Conservation (phyloP, 2,113 vertebrate species). For the Cercocebus atys region DNA sequence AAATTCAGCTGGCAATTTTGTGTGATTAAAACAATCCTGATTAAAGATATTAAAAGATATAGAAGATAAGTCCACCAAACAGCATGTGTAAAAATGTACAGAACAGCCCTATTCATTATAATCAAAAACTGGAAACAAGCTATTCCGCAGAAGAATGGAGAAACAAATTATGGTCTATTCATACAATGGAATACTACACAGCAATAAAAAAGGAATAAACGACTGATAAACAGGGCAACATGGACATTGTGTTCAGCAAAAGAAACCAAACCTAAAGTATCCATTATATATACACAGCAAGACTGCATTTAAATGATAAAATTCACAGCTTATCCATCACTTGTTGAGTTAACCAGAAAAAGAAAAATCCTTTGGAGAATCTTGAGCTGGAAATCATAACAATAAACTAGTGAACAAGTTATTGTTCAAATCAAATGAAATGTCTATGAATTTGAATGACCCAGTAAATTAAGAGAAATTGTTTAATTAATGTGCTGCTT, state of each 20-base stretch:
- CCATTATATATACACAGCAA: not conserved
- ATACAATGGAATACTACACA: not conserved
- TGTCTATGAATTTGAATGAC: not conserved
- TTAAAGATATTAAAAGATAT: slow-evolving; percentile 15
- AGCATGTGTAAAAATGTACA: not conserved
- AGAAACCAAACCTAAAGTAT: not conserved
- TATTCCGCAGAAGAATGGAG: not conserved
- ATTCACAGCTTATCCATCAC: not conserved
- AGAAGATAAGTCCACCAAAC: not conserved
- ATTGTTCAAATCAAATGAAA: not conserved
- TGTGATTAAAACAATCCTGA: not conserved
- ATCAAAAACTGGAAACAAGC: not conserved
- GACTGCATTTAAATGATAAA: not conserved
- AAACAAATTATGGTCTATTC: not conserved
- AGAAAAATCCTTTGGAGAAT: not conserved
- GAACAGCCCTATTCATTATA: not conserved
- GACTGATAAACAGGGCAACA: not conserved
- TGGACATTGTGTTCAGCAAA: not conserved
- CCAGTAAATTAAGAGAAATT: not conserved
- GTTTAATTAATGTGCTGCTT: not conserved
- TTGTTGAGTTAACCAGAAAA: not conserved
- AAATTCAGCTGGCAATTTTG: not conserved
- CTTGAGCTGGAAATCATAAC: not conserved
- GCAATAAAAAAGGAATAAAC: not conserved
- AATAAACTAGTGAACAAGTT: not conserved